Evolutionary conservation across 2,797 vertebrate species (phyloP), one percentile per base, ranked within the genome.

Genomic region (Sebastes diploproa): DNA sequence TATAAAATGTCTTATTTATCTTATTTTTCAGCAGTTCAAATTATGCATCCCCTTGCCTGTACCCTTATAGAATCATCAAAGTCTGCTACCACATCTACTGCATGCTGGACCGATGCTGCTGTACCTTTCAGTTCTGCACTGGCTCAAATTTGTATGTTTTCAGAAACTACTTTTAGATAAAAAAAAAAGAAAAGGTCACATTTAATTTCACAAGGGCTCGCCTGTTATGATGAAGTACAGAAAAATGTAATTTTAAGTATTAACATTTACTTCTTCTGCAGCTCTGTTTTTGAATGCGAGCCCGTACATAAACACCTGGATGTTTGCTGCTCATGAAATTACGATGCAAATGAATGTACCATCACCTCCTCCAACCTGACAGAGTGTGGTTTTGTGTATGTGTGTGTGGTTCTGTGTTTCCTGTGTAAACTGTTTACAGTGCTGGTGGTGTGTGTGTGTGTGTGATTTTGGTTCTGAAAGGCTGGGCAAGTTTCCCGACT

Each of bases 381-480:
- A 6, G 9, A 78, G 52, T 68, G 18, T 36, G 42, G 6, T 46
- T 18, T 46, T 38, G 29, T 32, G 42, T 46, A 13, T 42, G 29
- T 73, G 60, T 65, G 60, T 50, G 63, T 54, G 59, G 9, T 55
- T 71, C 5, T 36, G 59, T 56, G 29, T 74, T 82, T 80, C 83
- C 71, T 78, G 62, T 52, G 27, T 25, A 27, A 50, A 34, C 56
- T 56, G 11, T 59, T 13, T 18, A 60, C 11, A 27, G 4, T 60
- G 65, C 2, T 6, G 20, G 32, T 6, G 22, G 38, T 63, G 20
- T 36, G 25, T 52, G 30, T n/a, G 14, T 60, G 56, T 59, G 54
- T 22, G 52, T 63, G 60, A n/a, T 66, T 77, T 72, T 60, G 14
- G 6, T 56, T 29, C 4, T 61, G 9, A 27, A n/a, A 4, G 25